Percentiles rank a stretch among this genome's conserved stretches.
Conservation (phyloP, 2,888 invertebrate species). For the Xestia xanthographa region DNA sequence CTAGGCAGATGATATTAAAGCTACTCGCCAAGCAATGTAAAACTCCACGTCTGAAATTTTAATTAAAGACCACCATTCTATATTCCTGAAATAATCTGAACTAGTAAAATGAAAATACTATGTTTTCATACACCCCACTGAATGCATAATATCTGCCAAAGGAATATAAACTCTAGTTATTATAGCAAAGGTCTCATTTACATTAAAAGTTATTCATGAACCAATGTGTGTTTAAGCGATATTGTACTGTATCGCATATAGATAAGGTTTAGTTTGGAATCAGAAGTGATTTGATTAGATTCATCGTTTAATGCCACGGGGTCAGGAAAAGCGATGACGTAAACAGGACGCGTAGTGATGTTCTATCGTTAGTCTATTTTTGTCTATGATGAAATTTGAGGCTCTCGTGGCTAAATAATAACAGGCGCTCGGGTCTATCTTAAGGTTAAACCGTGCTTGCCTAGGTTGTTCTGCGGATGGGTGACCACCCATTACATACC, state of each 20-base stretch:
- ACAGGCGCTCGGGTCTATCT: no score
- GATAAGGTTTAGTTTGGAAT: conserved; percentile 35
- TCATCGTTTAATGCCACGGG: conserved; percentile 56
- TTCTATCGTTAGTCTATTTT: conserved; percentile 46
- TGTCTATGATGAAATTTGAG: not conserved
- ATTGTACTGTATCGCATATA: conserved; percentile 8
- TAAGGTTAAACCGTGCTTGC: no score
- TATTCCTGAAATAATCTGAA: conserved; percentile 13
- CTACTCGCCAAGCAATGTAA: no score
- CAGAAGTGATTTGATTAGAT: conserved; percentile 56
- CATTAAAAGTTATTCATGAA: conserved; percentile 9
- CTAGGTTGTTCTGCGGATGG: no score
- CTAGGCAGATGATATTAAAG: no score
- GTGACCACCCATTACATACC: no score
- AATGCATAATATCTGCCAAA: conserved; percentile 12
- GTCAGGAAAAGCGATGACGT: conserved; percentile 72
- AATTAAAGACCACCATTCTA: conserved; percentile 5
- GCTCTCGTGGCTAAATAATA: no score
- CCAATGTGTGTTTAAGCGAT: not conserved
- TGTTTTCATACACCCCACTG: not conserved
- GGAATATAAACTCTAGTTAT: conserved; percentile 25
- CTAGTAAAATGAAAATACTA: not conserved
- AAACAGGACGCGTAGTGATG: conserved; percentile 70
- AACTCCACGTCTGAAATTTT: not conserved
- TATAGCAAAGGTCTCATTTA: not conserved